Evolutionary conservation across 1,140 invertebrate species (phyloP), one percentile per base, ranked within the genome.

Genomic region (Argopecten irradians): DNA sequence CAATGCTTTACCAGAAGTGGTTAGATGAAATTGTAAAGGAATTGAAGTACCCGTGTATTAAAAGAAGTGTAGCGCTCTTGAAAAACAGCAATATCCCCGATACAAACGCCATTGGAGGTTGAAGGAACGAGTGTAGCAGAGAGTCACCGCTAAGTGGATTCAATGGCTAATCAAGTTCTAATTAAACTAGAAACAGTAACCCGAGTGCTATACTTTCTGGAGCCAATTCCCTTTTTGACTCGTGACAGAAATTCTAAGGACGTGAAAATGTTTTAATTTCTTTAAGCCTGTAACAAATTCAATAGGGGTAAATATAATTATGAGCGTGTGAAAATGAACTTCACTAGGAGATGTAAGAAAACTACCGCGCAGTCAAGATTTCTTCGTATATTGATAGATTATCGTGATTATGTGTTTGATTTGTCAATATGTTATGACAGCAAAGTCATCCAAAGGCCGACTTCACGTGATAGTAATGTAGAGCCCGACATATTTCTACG

Each of bases 61-160:
- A 71, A 71, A 71, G 55, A 11, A 71, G 55, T 71, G 55, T 71
- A 71, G 55, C 55, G 55, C 55, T 71, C 55, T 71, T 71, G 55
- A 71, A 71, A 71, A 71, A 71, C 55, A 71, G 55, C 55, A 71
- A 71, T 71, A 71, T 71, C 55, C 55, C 55, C 28, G 43, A 71
- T n/a, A 71, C 55, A 22, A 71, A 71, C 55, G 55, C 55, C 55
- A 28, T 71, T 71, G 22, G 55, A 71, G 43, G 28, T 71, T 71
- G 1, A 71, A 71, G 55, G 55, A 28, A 71, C n/a, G 16, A n/a
- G n/a, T 8, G 55, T 71, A 71, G 22, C 55, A 16, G 55, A 28
- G 55, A 71, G 55, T 71, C 55, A 71, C 55, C 55, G n/a, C 22
- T 71, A 71, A 71, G 55, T 71, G 55, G 55, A 71, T n/a, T 71